phyloP scores from a whole-genome alignment of 2,797 vertebrate species.

The Siniperca undulata region DNA sequence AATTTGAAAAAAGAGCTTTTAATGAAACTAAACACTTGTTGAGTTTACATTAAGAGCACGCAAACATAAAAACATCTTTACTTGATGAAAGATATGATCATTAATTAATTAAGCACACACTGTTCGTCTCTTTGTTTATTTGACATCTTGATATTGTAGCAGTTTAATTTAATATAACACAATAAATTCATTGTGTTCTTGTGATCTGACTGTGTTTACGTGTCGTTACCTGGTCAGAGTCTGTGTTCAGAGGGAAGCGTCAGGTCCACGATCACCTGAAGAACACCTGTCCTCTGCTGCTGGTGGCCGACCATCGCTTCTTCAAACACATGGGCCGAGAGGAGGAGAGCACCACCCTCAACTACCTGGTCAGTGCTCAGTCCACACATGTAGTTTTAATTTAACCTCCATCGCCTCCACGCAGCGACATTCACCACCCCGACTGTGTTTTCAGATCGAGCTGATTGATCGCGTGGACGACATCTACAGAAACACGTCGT shows the following conservation, averaged over 20 bases:
- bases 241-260: constrained; percentile 48
- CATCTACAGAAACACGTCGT: constrained; percentile 96
- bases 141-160: too few relatives aligned
- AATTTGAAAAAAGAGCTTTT: neutral
- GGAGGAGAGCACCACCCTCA: constrained; percentile 97
- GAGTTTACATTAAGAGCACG: too few relatives aligned
- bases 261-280: constrained; percentile 78
- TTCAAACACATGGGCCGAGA: constrained; percentile 94
- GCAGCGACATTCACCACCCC: rapidly evolving
- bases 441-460: constrained; percentile 88
- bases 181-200: too few relatives aligned
- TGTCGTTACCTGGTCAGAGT: constrained; percentile 39
- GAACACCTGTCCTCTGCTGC: constrained; percentile 88
- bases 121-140: neutral
- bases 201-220: neutral
- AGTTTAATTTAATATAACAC: too few relatives aligned
- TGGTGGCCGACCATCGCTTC: constrained; percentile 97
- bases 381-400: rapidly evolving
- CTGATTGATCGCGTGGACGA: constrained; percentile 97
- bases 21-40: neutral
- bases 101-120: too few relatives aligned
- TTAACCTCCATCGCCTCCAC: too few relatives aligned
- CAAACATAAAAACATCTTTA: too few relatives aligned
- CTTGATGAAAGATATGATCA: too few relatives aligned
- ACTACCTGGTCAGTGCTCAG: constrained; percentile 89